Base-by-base conservation (phyloP, 1,140 invertebrate species). In the Zaprionus gabonicus region DNA sequence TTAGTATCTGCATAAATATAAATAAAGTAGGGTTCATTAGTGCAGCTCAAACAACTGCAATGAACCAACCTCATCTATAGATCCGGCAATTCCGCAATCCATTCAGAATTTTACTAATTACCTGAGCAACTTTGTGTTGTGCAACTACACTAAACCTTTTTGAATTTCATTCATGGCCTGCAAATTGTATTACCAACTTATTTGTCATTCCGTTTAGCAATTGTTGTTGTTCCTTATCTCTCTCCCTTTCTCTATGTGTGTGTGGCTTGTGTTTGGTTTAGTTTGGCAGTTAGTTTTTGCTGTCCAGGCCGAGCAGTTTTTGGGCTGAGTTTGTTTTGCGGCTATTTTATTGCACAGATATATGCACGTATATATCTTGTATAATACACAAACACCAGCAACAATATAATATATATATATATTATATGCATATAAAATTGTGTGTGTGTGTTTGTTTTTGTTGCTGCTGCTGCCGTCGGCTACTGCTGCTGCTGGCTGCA, bases 261-360 rank as follows among this genome's bases (percentile, higher is more conserved):
- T 57, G 27, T 67, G 20, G 28, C 28, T 31, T 71, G 28, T 53
- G 28, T 34, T 23, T 63, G 51, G 34, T 57, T 41, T 56, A 41
- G 7, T 72, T 63, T 77, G 66, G 55, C 62, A 75, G 80, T 78
- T 84, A 75, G 84, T 87, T 87, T 78, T 68, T 74, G 70, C 64
- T 76, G 58, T 15, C 56, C 53, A 65, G 67, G 62, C 71, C 49
- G 64, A 46, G 58, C 64, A 80, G 62, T 66, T 83, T 87, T 81
- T 70, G 84, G 68, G 17, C 77, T 75, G 74, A 78, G 84, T 88
- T 87, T 87, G 84, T 81, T 87, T 87, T 87, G 81, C 71, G 80
- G 78, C 74, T 83, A 88, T 88, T 87, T 88, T 78, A 87, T 81
- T 75, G 63, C 72, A n/a, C 41, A 49, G 15, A 57, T 55, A 27